These are phyloP conservation scores for Philopedon plagiatum DNA, from an alignment of 2,888 invertebrate species.

Conservation along the genomic window DNA sequence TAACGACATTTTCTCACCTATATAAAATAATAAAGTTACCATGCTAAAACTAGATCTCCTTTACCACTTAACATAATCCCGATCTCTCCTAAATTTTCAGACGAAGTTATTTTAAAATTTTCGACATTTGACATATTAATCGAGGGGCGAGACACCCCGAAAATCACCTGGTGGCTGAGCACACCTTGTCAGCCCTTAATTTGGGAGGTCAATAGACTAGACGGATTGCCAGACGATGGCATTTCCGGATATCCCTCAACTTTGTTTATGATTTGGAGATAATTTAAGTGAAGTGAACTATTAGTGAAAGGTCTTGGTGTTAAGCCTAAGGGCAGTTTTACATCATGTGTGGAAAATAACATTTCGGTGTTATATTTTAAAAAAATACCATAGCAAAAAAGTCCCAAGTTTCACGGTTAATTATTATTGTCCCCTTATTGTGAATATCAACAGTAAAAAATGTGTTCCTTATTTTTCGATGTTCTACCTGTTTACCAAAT, in stretches of 20 bases:
- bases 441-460: too few species aligned
- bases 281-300: slow-evolving; percentile 3
- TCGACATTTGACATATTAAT: slow-evolving; percentile 6
- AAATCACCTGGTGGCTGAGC: slow-evolving; percentile 16
- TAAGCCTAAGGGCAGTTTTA: slow-evolving; percentile 3
- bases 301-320: neutral
- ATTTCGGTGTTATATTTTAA: too few species aligned
- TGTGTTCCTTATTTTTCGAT: too few species aligned
- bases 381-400: too few species aligned
- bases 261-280: slow-evolving; percentile 4
- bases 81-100: neutral
- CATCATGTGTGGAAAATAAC: neutral
- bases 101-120: neutral
- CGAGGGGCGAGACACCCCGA: slow-evolving; percentile 2
- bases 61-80: neutral
- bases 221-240: slow-evolving; percentile 31
- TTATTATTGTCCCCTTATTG: too few species aligned
- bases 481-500: too few species aligned
- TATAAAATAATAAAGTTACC: too few species aligned
- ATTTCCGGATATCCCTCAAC: slow-evolving; percentile 28
- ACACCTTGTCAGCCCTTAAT: slow-evolving; percentile 19
- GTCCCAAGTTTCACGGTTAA: too few species aligned
- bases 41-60: too few species aligned
- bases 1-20: too few species aligned
- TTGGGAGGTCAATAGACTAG: slow-evolving; percentile 26